Evolutionary conservation across 2,113 vertebrate genomes (phyloP).

Genomic region (Cromileptes altivelis): DNA sequence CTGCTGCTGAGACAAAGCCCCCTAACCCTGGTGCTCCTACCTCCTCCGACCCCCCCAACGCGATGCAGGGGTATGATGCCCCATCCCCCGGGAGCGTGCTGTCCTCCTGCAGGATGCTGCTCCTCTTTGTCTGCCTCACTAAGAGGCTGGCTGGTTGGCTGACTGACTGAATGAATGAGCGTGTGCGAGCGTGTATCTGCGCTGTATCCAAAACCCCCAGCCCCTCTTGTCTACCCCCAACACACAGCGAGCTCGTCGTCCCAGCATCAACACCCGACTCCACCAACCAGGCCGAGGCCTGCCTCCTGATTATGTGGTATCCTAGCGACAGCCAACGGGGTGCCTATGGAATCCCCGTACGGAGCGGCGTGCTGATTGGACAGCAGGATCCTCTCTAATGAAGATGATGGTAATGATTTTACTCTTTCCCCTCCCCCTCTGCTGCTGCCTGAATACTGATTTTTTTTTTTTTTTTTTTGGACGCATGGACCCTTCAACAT

Average conservation of each 20-base stretch:
- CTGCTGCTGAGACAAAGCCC: slow-evolving; percentile 81
- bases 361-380: slow-evolving; percentile 77
- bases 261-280: slow-evolving; percentile 76
- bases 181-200: slow-evolving; percentile 58
- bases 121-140: slow-evolving; percentile 84
- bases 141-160: slow-evolving; percentile 52
- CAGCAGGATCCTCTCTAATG: slow-evolving; percentile 80
- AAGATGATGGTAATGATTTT: slow-evolving; percentile 86
- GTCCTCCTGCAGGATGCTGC: slow-evolving; percentile 79
- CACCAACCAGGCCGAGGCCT: slow-evolving; percentile 79
- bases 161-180: slow-evolving; percentile 66
- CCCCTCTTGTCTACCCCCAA: slow-evolving; percentile 78
- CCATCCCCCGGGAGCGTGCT: slow-evolving; percentile 84
- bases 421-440: slow-evolving; percentile 72
- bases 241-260: slow-evolving; percentile 65
- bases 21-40: slow-evolving; percentile 81
- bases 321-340: slow-evolving; percentile 87
- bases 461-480: slow-evolving; percentile 28
- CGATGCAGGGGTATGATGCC: slow-evolving; percentile 86
- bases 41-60: slow-evolving; percentile 83
- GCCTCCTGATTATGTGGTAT: slow-evolving; percentile 87
- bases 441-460: slow-evolving; percentile 54
- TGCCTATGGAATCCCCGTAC: slow-evolving; percentile 77
- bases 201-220: slow-evolving; percentile 64
- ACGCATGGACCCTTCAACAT: slow-evolving; percentile 27